These are phyloP conservation scores for Emmelina monodactyla DNA, from an alignment of 2,888 invertebrate genomes.

Conservation along the genomic window DNA sequence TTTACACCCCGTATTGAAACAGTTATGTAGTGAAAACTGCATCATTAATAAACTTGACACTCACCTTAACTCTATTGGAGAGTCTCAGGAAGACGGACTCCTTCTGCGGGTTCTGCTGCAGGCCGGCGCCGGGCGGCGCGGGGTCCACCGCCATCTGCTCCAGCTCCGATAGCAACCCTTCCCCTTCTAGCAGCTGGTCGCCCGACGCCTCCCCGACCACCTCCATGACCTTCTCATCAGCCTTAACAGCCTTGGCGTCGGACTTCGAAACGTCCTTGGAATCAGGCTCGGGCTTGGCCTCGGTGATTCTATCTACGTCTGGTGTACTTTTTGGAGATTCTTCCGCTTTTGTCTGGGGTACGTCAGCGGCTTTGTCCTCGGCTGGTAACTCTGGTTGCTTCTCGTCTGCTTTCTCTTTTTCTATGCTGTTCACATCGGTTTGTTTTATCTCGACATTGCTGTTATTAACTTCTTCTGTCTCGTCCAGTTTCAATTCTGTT, in stretches of 20 bases:
- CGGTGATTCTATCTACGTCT: slow-evolving; percentile 22
- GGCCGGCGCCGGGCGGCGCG: slow-evolving; percentile 40
- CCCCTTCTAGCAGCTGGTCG: slow-evolving; percentile 49
- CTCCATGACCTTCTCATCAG: slow-evolving; percentile 40
- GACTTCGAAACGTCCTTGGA: slow-evolving; percentile 29
- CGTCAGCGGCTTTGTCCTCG: slow-evolving; percentile 31
- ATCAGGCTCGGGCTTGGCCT: slow-evolving; percentile 29
- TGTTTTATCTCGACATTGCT: too few relatives aligned
- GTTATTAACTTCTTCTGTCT: slow-evolving; percentile 28
- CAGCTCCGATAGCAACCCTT: slow-evolving; percentile 61
- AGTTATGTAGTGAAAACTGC: too few relatives aligned
- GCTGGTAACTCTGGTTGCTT: neutral
- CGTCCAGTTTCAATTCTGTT: slow-evolving; percentile 22
- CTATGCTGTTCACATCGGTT: slow-evolving; percentile 9
- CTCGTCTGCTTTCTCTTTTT: slow-evolving; percentile 22
- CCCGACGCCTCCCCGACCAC: slow-evolving; percentile 22
- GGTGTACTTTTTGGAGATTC: slow-evolving; percentile 24
- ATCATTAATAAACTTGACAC: too few relatives aligned
- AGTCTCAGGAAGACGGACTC: slow-evolving; percentile 96
- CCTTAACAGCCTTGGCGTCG: slow-evolving; percentile 35
- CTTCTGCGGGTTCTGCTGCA: slow-evolving; percentile 69
- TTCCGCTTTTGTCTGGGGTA: slow-evolving; percentile 20
- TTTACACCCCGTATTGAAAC: too few relatives aligned
- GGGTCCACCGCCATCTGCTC: slow-evolving; percentile 59
- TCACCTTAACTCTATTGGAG: slow-evolving; percentile 93